Percentiles rank a stretch among this genome's conserved stretches.
Evolutionary conservation across 2,797 vertebrate genomes (phyloP).

Genomic region (Rhincodon typus): DNA sequence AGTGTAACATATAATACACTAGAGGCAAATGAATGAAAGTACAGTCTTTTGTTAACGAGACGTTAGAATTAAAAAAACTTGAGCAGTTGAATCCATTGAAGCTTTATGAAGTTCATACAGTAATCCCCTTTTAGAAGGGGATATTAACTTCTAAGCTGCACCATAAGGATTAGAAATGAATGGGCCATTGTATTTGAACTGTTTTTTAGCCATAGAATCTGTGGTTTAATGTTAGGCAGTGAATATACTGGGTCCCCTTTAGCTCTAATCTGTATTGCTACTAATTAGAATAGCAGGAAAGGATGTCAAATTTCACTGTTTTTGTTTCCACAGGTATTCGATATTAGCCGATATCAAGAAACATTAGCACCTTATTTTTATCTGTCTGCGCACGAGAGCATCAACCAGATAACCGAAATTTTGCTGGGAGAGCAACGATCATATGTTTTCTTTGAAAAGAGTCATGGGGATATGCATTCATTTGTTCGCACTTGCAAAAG

Average conservation of each 20-base stretch:
- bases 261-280: constrained; percentile 45
- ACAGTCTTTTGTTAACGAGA: not conserved
- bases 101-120: not conserved
- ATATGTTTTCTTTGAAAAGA: constrained; percentile 94
- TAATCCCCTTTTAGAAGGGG: not conserved
- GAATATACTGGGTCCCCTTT: not conserved
- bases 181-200: not conserved
- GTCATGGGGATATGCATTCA: constrained; percentile 98
- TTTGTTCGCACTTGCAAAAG: constrained; percentile 98
- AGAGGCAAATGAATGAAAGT: not conserved
- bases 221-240: not conserved
- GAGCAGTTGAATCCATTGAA: not conserved
- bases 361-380: constrained; percentile 92
- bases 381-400: constrained; percentile 87
- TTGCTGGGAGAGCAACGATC: constrained; percentile 90
- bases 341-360: constrained; percentile 93
- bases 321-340: constrained; percentile 74
- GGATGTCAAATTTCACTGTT: not conserved
- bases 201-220: not conserved
- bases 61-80: not conserved
- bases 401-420: constrained; percentile 97
- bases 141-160: not conserved
- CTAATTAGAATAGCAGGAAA: constrained; percentile 41
- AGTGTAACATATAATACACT: not conserved
- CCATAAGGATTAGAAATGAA: not conserved